Evolutionary conservation across 2,797 vertebrate genomes (phyloP).

Genomic region (Syndactyla subalaris): DNA sequence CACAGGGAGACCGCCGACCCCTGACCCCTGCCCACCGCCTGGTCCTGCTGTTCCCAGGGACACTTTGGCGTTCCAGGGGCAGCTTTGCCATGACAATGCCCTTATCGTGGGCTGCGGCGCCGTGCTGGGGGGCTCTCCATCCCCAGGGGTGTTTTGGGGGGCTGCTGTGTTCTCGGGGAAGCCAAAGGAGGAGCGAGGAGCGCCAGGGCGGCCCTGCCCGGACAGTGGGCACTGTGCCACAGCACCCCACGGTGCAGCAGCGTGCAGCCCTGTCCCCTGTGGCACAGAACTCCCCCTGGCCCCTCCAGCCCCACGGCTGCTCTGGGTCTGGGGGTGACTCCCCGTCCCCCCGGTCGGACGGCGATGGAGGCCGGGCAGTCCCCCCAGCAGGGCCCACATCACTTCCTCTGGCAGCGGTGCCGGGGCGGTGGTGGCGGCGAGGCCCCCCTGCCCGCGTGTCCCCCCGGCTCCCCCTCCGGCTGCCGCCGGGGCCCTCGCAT

Average conservation of each 20-base stretch:
- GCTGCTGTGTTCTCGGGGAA: neutral
- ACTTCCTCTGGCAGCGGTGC: constrained; percentile 19
- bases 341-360: fast-evolving
- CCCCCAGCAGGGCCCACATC: constrained; percentile 34
- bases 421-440: neutral
- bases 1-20: neutral
- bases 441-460: neutral
- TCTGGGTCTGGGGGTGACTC: fast-evolving
- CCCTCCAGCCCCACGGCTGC: neutral
- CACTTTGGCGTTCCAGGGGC: neutral
- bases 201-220: neutral
- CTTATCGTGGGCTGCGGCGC: fast-evolving
- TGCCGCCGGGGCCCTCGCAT: constrained; percentile 66
- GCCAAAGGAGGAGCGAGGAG: neutral
- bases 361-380: neutral
- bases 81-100: neutral
- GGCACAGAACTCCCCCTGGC: neutral
- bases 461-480: neutral
- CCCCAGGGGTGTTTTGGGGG: neutral
- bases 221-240: neutral
- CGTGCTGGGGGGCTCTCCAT: fast-evolving
- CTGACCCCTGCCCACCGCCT: fast-evolving
- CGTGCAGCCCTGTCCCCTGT: fast-evolving
- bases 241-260: too few species aligned
- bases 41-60: fast-evolving